These are phyloP conservation scores for Platysternon megacephalum DNA, from an alignment of 2,113 vertebrate genomes.

Conservation along the genomic window DNA sequence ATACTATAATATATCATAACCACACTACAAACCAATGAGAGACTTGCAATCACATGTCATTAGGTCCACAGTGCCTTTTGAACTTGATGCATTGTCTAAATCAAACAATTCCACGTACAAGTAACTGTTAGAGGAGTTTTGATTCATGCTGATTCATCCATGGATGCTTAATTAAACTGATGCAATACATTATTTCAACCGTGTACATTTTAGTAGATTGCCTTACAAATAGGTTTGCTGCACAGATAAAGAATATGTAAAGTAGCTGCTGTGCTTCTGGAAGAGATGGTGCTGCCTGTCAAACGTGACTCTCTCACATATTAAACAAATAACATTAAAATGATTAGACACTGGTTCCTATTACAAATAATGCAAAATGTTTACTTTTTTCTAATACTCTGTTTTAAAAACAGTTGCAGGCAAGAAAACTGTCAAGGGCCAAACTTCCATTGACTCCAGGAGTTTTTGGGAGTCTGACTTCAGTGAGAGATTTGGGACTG, in stretches of 20 bases:
- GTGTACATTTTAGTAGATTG: neutral
- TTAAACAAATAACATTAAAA: slow-evolving; percentile 8
- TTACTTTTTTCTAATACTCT: neutral
- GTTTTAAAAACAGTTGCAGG: neutral
- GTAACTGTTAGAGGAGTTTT: neutral
- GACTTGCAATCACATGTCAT: neutral
- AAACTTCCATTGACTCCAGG: neutral
- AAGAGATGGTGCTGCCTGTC: neutral
- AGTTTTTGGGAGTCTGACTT: neutral
- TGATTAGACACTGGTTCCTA: neutral
- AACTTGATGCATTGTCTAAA: neutral
- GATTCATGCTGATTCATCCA: neutral
- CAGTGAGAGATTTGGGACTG: neutral
- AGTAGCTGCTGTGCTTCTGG: neutral
- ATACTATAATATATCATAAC: neutral
- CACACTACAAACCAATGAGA: neutral
- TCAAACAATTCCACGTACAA: neutral
- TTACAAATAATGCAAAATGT: neutral
- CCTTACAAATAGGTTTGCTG: neutral
- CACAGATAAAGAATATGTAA: slow-evolving; percentile 22
- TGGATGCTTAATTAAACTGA: neutral
- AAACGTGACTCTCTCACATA: neutral
- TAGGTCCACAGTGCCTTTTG: neutral
- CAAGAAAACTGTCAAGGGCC: neutral
- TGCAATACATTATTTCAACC: neutral